Evolutionary conservation across 2,113 vertebrate genomes (phyloP).

Genomic region (Girardinichthys multiradiatus): DNA sequence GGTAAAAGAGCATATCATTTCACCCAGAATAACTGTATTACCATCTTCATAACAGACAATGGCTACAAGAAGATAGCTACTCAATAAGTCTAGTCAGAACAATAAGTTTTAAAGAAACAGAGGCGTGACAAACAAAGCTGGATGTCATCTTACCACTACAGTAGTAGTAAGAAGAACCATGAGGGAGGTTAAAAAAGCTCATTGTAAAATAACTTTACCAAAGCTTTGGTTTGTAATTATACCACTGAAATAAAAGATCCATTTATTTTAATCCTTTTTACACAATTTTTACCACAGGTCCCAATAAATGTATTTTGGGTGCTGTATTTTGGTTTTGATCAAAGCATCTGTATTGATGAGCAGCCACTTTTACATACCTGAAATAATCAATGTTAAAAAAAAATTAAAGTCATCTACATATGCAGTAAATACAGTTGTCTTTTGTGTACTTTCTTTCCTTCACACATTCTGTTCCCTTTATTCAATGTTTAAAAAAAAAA

Average conservation of each 20-base stretch:
- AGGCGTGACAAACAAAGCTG: not conserved
- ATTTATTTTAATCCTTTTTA: not conserved
- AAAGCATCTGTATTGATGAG: not conserved
- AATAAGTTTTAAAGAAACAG: no score
- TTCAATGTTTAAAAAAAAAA: constrained; percentile 36
- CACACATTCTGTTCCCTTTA: constrained; percentile 25
- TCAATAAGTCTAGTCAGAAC: not conserved
- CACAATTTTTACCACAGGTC: not conserved
- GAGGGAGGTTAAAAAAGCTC: not conserved
- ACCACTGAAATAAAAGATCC: no score
- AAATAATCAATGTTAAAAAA: constrained; percentile 2
- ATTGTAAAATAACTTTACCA: not conserved
- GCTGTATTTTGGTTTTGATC: constrained; percentile 1
- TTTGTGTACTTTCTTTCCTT: not conserved
- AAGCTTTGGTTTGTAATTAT: no score
- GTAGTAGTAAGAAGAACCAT: not conserved
- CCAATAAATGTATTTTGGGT: not conserved
- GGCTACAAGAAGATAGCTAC: not conserved
- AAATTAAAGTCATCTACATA: not conserved
- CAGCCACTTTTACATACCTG: not conserved
- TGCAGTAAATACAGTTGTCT: not conserved
- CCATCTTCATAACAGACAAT: not conserved
- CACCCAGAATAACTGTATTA: not conserved
- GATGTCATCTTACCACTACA: not conserved
- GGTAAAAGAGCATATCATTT: no score